phyloP scores from a whole-genome alignment of 2,888 invertebrate species.

The Tetrapedia diversipes region DNA sequence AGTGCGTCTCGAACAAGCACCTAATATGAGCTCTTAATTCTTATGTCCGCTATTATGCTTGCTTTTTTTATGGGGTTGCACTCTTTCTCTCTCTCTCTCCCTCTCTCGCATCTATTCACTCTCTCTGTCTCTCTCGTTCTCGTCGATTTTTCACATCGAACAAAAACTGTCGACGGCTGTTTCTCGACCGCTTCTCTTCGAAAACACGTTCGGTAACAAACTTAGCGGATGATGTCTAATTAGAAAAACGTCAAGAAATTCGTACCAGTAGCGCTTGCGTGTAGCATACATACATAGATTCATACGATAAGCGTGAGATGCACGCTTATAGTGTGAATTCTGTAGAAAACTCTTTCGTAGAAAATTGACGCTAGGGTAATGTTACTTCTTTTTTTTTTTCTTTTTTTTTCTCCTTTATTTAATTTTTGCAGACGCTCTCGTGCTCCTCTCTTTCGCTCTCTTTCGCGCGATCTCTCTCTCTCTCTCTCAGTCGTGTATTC shows the following conservation, averaged over 20 bases:
- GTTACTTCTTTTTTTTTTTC: constrained; percentile 49
- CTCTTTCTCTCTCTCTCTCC: constrained; percentile 2
- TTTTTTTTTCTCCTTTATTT: background rate
- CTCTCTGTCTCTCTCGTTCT: background rate
- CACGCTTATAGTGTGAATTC: constrained; percentile 69
- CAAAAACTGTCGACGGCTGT: constrained; percentile 11
- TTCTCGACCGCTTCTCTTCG: background rate
- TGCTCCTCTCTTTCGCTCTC: background rate
- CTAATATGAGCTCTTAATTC: constrained; percentile 49
- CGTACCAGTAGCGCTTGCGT: constrained; percentile 65
- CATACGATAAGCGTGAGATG: constrained; percentile 67
- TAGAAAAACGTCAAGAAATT: constrained; percentile 67
- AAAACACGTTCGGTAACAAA: constrained; percentile 49
- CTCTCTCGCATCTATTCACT: background rate
- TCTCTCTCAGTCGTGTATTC: constrained; percentile 34
- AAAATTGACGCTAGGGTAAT: constrained; percentile 82
- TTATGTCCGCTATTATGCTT: constrained; percentile 52
- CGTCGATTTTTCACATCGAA: constrained; percentile 33
- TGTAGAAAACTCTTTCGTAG: constrained; percentile 76
- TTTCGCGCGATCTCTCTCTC: constrained; percentile 11
- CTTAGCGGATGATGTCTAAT: constrained; percentile 60
- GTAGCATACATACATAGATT: constrained; percentile 69
- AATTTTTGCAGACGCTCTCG: background rate
- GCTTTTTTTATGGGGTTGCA: constrained; percentile 41
- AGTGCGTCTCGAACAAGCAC: constrained; percentile 55